Base-by-base conservation (phyloP, 2,797 vertebrate species). In the Gorsachius magnificus region DNA sequence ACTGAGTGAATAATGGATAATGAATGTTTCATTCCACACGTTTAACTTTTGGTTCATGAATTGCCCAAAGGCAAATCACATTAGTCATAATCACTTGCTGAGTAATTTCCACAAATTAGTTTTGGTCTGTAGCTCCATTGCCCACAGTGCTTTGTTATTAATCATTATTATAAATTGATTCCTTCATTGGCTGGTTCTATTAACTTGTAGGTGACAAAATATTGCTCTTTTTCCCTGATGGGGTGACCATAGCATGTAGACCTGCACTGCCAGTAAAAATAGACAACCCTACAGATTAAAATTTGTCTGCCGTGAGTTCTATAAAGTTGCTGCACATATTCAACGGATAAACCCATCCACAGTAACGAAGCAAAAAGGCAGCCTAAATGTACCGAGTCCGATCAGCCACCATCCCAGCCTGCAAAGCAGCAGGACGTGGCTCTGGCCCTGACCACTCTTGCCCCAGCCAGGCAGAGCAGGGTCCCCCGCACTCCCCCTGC, bases 21-120 rank as follows among this genome's bases (percentile, higher is more conserved):
- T 81, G 61, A 88, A 89, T 58, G 79, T 91, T 96, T 94, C 90
- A 87, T 95, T 95, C 78, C 89, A 81, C 92, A 87, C 61, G 17
- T 94, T 96, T 94, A 78, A 92, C 94, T 92, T 96, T 61, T 76
- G 76, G 69, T 85, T 87, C 81, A 51, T 75, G 83, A 95, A 78
- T 91, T 89, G 87, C 89, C 87, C 90, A 64, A 79, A 81, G 94
- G 92, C 87, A 92, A 95, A 94, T 93, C 90, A 82, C 87, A 96
- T 97, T 93, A 97, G 89, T 97, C 92, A 95, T 95, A 93, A 97
- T 95, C 96, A 95, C 84, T 96, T 94, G 85, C 69, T 91, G 93
- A 96, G 94, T 93, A 95, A 96, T 97, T 95, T 95, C 77, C 85
- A 95, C 94, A 94, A 94, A 96, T 96, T 94, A 95, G 89, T 83